Evolutionary conservation across 2,888 invertebrate species (phyloP), one percentile per base, ranked within the genome.

Genomic region (Electrophaes corylata): DNA sequence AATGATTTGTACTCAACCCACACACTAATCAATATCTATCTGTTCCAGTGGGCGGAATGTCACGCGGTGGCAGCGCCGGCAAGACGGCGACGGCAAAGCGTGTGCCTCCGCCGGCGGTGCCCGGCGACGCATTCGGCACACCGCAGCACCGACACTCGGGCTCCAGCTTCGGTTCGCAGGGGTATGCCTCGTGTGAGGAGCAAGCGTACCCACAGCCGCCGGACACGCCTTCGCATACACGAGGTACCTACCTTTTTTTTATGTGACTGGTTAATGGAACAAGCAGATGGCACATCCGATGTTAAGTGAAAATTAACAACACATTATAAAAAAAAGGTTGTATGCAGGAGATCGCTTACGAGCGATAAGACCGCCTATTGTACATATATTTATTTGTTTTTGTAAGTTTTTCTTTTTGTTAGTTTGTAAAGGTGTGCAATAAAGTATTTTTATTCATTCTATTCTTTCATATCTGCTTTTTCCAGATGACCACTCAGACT

Each of bases 91-190:
- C 96, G 91, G 96, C 96, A 79, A 97, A 97, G 92, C 96, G 97
- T 92, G 97, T 97, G 81, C 95, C 97, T 73, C 97, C 97, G 75
- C 97, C 97, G 41, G 96, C 96, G 51, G 96, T 97, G 69, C 96
- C 97, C 46, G 95, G 95, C 71, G 95, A 95, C 83, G 94, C 95
- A 67, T 94, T 91, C 73, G 88, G 83, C 18, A 88, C 88, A 8
- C 92, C 91, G 2, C 91, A 92, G 76, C 92, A 96, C 88, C 94
- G 96, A 59, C 96, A 96, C 86, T 96, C 96, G 48, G 96, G 96
- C 57, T 95, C 95, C 84, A 95, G 95, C 76, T 96, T 96, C 86
- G 96, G 96, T 63, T 95, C 95, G 23, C 92, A 92, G 70, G 96
- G 96, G 60, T 96, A 96, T 84, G 95, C 96, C 57, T 95, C 95